Evolutionary conservation across 2,888 invertebrate species (phyloP).

Genomic region (Amorpha juglandis): DNA sequence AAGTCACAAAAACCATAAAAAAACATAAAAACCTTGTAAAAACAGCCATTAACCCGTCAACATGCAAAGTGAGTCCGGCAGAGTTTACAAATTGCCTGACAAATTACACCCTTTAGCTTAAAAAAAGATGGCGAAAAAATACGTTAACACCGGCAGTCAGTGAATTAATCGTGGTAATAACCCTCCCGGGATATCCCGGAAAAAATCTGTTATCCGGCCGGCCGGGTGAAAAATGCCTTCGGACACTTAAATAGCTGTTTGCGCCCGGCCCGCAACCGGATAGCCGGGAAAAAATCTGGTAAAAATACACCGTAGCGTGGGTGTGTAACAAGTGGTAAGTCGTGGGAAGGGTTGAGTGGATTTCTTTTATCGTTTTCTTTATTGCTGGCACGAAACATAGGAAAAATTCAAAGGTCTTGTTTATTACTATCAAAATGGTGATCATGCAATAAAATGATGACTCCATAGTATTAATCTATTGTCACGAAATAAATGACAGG

Average conservation of each 20-base stretch:
- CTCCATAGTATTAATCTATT: too few species aligned
- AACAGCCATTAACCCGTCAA: constrained; percentile 25
- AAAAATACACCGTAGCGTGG: constrained; percentile 13
- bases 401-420: too few species aligned
- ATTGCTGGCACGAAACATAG: neutral
- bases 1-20: neutral
- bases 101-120: constrained; percentile 45
- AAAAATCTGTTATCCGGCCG: constrained; percentile 70
- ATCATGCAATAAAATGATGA: too few species aligned
- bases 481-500: too few species aligned
- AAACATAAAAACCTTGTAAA: constrained; percentile 27
- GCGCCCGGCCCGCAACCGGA: constrained; percentile 44
- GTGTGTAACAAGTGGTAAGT: constrained; percentile 18
- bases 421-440: too few species aligned
- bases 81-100: constrained; percentile 41
- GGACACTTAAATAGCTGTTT: constrained; percentile 69
- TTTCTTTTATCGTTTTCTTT: constrained; percentile 10
- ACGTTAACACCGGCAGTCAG: constrained; percentile 43
- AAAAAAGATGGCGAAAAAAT: constrained; percentile 45
- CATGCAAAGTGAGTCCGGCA: neutral
- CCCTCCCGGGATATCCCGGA: constrained; percentile 52
- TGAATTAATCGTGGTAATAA: constrained; percentile 40
- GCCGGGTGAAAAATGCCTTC: constrained; percentile 57
- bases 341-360: constrained; percentile 13
- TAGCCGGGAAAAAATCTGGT: constrained; percentile 37